phyloP scores from a whole-genome alignment of 2,797 vertebrate genomes.

The Chloroceryle inda region DNA sequence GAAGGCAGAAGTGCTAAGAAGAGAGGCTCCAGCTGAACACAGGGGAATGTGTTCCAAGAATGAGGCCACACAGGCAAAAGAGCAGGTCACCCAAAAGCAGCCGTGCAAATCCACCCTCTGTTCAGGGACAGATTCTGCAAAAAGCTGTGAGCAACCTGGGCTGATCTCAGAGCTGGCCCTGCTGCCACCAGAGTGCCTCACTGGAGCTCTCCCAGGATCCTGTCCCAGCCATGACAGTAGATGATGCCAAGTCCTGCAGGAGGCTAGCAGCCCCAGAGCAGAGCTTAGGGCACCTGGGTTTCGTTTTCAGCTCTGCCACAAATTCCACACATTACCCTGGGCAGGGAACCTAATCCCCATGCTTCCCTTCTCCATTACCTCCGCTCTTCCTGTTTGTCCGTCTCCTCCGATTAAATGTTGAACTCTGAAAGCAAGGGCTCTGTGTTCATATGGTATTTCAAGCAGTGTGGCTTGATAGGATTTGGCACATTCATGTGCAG shows the following conservation, averaged over 20 bases:
- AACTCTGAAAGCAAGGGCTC: constrained; percentile 17
- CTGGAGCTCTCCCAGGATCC: fast-evolving
- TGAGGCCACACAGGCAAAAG: neutral
- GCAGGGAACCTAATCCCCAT: constrained; percentile 8
- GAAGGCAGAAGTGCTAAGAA: neutral
- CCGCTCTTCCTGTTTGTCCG: neutral
- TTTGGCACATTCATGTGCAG: constrained; percentile 42
- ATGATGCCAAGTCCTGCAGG: neutral
- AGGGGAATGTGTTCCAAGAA: neutral
- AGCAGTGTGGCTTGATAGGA: constrained; percentile 28
- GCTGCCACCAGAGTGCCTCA: neutral
- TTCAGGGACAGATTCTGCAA: neutral
- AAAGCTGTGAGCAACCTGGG: neutral
- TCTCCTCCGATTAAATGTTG: constrained; percentile 43
- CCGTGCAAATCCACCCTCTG: fast-evolving
- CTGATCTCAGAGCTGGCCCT: neutral
- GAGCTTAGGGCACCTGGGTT: neutral
- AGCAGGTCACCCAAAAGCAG: neutral
- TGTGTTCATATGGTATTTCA: constrained; percentile 38
- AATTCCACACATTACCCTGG: neutral
- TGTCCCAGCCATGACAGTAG: fast-evolving
- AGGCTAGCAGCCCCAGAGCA: neutral
- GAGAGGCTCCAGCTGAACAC: neutral
- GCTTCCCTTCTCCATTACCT: constrained; percentile 33
- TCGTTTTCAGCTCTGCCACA: constrained; percentile 28